Evolutionary conservation across 2,113 vertebrate species (phyloP).

Genomic region (Caloenas nicobarica): DNA sequence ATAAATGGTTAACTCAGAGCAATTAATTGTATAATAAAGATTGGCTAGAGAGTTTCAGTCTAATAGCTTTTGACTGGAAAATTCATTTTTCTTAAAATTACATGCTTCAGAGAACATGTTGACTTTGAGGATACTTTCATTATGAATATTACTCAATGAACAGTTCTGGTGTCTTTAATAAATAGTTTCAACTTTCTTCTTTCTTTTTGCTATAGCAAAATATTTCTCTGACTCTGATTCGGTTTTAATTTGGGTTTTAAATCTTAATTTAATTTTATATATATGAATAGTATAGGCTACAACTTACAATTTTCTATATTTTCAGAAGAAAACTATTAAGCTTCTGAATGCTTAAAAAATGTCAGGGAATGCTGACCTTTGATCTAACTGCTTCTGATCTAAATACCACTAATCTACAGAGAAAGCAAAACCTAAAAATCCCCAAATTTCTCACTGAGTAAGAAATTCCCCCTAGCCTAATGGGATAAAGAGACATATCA

Average conservation of each 20-base stretch:
- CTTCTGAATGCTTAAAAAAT: not conserved
- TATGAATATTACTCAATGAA: not conserved
- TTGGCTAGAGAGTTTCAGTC: not conserved
- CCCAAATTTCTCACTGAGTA: not conserved
- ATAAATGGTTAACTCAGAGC: not conserved
- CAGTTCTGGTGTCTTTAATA: not conserved
- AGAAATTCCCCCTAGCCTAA: not conserved
- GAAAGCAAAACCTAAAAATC: not conserved
- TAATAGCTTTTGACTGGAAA: not conserved
- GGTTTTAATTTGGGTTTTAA: not conserved
- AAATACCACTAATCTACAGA: not conserved
- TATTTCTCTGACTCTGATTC: not conserved
- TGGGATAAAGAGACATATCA: not conserved
- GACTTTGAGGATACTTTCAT: not conserved
- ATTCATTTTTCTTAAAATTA: not conserved
- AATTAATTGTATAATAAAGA: not conserved
- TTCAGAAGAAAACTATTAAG: not conserved
- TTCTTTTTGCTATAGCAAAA: not conserved
- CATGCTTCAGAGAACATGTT: not conserved
- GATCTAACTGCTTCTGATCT: not conserved
- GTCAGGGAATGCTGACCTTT: not conserved
- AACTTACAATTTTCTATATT: not conserved
- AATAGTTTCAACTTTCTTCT: not conserved
- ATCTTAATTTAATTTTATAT: not conserved
- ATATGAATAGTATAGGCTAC: not conserved